Base-by-base conservation (phyloP, 2,113 vertebrate species). In the Cettia cetti region DNA sequence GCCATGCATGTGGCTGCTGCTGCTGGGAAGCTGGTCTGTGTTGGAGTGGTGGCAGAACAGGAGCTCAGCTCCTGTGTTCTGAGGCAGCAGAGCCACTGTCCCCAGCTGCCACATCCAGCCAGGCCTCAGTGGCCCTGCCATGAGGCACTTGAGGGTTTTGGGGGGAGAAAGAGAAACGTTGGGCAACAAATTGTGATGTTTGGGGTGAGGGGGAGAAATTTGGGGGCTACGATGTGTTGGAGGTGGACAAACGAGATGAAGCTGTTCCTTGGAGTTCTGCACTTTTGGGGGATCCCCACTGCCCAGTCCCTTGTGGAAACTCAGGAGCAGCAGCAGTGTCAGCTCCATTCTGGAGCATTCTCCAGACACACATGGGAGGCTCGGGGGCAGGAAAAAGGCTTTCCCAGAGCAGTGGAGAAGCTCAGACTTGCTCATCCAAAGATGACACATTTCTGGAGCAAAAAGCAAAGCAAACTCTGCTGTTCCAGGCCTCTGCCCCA, bases 301-400 rank as follows among this genome's bases (percentile, higher is more conserved):
- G 76, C 39, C 44, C 22, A 3, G 31, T 8, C 13, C 33, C 12
- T n/a, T 28, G 15, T 15, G 37, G 54, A 60, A 68, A 49, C 27
- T 61, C 5, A 6, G 42, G 21, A 28, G 8, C 7, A 56, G 35
- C 69, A 82, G 72, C 15, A 3, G 45, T 20, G 13, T 19, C 3
- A 0, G 24, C 37, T 87, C 40, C 0, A 0, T 78, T 27, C 70
- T 72, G 24, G 19, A 71, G 7, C 0, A 0, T 20, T 75, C 59
- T 82, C 23, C 61, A 66, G 1, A 28, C 11, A 9, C 0, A 0
- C 35, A 3, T 0, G 0, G 37, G 7, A 11, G 4, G 4, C 11
- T 30, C 0, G 0, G 11, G 7, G 24, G 26, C 30, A 80, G 68
- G 39, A 27, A 61, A 49, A 65, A 50, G 33, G 18, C 33, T 94